Evolutionary conservation across 2,888 invertebrate species (phyloP), one percentile per base, ranked within the genome.

Genomic region (Monochamus alternatus): DNA sequence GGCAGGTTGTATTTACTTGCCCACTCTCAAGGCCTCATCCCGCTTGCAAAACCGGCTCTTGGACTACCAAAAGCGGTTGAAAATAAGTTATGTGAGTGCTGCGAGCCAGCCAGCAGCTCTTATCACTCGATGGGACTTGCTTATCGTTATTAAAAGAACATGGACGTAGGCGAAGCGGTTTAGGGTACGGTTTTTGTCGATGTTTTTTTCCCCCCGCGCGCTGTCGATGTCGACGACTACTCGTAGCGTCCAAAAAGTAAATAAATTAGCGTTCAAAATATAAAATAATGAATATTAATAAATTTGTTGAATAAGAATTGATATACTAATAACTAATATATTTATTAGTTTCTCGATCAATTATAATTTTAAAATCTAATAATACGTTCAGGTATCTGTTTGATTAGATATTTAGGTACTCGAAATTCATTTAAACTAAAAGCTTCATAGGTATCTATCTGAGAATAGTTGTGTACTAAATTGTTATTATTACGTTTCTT

Each of bases 1-100:
- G 47, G 60, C 69, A 70, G 52, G 71, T 63, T 71, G 71, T 71
- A 44, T 71, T 71, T 71, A 71, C 71, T 71, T 55, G 64, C 43
- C 64, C 14, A 52, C 38, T 55, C 67, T 78, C 79, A 79, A 77
- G 79, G 78, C 73, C 76, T 74, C 55, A 75, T 69, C 62, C 66
- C 31, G 66, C 74, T 76, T 77, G 73, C 72, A 76, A 78, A 80
- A 80, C 80, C 78, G 80, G 80, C 78, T 80, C 66, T 71, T 4
- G 52, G 47, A 63, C 52, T 63, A 71, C 71, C 71, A 71, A 71
- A 71, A 71, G 71, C 71, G 63, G 71, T 63, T 43, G 43, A 68
- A 68, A 68, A 58, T 55, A 66, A 52, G n/a, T 52, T 66, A 31
- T 52, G 52, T 32, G 32, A 55, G 14, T 44, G 30, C 30, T 51